Evolutionary conservation across 53 echinoderm and acorn worm species (phyloP).

Genomic region (Zoroaster sp.): DNA sequence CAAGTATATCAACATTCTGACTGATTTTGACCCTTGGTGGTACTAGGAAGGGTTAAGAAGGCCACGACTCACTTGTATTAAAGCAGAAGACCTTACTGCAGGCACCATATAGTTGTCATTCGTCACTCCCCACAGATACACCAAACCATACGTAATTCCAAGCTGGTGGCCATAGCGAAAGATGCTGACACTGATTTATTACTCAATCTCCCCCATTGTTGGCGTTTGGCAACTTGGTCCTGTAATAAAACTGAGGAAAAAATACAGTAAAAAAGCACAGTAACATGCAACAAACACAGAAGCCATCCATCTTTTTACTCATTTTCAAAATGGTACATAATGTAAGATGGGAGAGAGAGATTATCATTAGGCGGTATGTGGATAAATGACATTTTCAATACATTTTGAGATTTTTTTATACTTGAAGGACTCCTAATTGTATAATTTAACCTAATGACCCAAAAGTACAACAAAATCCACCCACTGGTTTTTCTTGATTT

Average conservation of each 20-base stretch:
- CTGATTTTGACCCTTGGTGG: no score
- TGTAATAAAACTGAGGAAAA: background rate
- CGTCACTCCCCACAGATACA: constrained; percentile 91
- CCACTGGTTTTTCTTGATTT: no score
- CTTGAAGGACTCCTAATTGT: no score
- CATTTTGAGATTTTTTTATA: no score
- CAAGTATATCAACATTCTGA: no score
- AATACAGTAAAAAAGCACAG: background rate
- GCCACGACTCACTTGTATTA: constrained; percentile 93
- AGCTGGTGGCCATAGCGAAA: constrained; percentile 91
- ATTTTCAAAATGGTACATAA: no score
- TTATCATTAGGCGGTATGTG: no score
- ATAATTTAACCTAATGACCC: no score
- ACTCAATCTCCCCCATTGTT: background rate
- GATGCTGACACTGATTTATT: constrained; percentile 64
- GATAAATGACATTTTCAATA: no score
- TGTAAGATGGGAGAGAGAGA: no score
- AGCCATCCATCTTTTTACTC: background rate
- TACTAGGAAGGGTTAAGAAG: no score
- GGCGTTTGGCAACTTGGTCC: constrained; percentile 43
- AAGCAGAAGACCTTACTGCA: constrained; percentile 82
- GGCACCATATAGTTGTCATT: constrained; percentile 88
- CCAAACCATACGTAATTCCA: constrained; percentile 67
- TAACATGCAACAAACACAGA: background rate
- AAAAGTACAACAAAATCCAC: no score